Conservation (phyloP, 2,113 vertebrate genomes). For the Callopanchax toddi region DNA sequence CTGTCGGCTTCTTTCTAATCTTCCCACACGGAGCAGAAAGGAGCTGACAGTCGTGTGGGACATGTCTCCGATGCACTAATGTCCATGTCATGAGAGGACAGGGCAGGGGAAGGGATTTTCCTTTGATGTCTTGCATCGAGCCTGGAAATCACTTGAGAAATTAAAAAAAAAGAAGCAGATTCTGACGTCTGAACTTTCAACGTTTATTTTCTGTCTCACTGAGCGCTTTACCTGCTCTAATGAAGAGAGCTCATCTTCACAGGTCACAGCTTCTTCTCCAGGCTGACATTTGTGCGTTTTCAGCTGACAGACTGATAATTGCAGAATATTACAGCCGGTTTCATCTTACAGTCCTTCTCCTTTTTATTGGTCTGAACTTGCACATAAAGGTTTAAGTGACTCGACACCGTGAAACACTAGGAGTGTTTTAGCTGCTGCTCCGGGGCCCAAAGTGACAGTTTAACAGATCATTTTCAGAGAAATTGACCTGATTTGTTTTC, state of each 20-base stretch:
- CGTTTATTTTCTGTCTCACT: slow-evolving; percentile 20
- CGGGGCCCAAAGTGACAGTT: slow-evolving; percentile 45
- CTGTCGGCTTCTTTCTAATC: slow-evolving; percentile 52
- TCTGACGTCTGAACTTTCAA: neutral
- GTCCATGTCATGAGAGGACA: slow-evolving; percentile 48
- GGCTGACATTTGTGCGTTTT: slow-evolving; percentile 40
- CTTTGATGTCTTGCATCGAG: slow-evolving; percentile 44
- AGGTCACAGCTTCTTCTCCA: slow-evolving; percentile 26
- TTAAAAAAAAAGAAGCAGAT: slow-evolving; percentile 9
- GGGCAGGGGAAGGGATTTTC: slow-evolving; percentile 32
- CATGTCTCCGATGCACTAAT: slow-evolving; percentile 37
- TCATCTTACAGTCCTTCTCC: slow-evolving; percentile 29
- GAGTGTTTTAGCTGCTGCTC: slow-evolving; percentile 45
- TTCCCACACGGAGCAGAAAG: slow-evolving; percentile 34
- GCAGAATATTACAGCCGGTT: slow-evolving; percentile 34
- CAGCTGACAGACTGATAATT: slow-evolving; percentile 55
- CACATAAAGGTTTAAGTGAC: slow-evolving; percentile 37
- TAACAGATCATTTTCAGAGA: slow-evolving; percentile 33
- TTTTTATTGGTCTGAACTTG: slow-evolving; percentile 50
- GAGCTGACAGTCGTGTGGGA: slow-evolving; percentile 36
- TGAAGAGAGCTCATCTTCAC: slow-evolving; percentile 25
- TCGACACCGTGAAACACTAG: slow-evolving; percentile 35
- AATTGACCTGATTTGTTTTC: slow-evolving; percentile 21
- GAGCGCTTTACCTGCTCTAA: slow-evolving; percentile 3
- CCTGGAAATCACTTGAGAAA: slow-evolving; percentile 25